phyloP scores from a whole-genome alignment of 2,113 vertebrate species.

The Phasianus colchicus region DNA sequence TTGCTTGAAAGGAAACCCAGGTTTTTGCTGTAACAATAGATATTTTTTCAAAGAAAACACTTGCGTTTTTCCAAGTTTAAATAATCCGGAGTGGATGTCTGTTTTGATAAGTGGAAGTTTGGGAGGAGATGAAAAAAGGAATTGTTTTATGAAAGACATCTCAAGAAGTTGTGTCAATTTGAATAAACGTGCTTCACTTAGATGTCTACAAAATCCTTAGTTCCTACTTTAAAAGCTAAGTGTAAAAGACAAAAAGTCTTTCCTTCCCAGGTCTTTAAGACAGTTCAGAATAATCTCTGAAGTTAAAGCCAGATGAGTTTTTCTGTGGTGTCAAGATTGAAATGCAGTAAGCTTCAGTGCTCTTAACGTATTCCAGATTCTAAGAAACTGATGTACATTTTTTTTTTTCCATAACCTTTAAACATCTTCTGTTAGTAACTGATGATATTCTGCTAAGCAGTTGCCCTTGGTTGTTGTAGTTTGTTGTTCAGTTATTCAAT shows the following conservation, averaged over 20 bases:
- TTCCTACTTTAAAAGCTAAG: neutral
- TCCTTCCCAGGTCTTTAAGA: neutral
- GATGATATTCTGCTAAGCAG: neutral
- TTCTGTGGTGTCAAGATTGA: neutral
- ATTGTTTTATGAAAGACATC: neutral
- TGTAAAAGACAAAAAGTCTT: neutral
- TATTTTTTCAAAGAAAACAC: slow-evolving; percentile 84
- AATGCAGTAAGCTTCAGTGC: neutral
- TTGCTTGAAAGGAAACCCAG: slow-evolving; percentile 84
- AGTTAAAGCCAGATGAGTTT: neutral
- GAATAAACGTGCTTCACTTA: neutral
- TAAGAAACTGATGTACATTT: neutral
- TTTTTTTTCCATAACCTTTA: neutral
- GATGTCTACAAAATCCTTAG: neutral
- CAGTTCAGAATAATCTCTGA: neutral
- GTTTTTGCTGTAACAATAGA: slow-evolving; percentile 85
- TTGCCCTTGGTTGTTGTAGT: neutral
- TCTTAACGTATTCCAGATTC: neutral
- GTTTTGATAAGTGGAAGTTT: slow-evolving; percentile 61
- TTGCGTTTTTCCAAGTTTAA: slow-evolving; percentile 81
- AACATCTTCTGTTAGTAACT: neutral
- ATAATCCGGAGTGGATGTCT: slow-evolving; percentile 73
- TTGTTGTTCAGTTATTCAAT: neutral
- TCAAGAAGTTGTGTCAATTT: neutral
- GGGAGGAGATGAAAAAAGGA: neutral